phyloP scores from a whole-genome alignment of 2,797 vertebrate genomes.

The Rousettus madagascariensis region DNA sequence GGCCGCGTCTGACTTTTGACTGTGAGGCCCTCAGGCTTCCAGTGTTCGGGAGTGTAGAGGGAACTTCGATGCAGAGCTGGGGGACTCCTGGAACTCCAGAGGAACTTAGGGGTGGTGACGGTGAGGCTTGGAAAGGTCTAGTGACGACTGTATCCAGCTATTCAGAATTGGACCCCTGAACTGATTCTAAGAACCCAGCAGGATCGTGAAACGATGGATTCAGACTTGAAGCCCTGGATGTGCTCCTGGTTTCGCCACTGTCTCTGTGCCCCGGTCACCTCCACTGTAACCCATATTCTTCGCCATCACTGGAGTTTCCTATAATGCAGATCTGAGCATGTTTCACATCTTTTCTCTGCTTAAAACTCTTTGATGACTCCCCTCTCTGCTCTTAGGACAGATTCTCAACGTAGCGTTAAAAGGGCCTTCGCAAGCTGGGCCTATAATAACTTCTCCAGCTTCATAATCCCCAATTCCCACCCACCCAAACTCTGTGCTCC shows the following conservation, averaged over 20 bases:
- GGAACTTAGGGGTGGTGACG: not conserved
- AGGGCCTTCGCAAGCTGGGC: not conserved
- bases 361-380: not conserved
- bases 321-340: not conserved
- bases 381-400: not conserved
- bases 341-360: not conserved
- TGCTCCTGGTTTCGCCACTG: not conserved
- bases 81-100: not conserved
- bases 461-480: not conserved
- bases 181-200: not conserved
- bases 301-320: not conserved
- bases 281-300: not conserved
- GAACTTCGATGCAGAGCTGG: not conserved
- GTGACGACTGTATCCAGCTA: not conserved
- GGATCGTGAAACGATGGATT: not conserved
- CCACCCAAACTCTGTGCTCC: not conserved
- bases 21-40: conserved; percentile 20
- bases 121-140: not conserved
- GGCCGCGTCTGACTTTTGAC: conserved; percentile 55
- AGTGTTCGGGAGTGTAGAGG: not conserved
- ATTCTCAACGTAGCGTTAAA: not conserved
- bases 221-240: not conserved
- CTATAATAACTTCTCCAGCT: not conserved
- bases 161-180: not conserved
- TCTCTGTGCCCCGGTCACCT: not conserved